Conservation (phyloP, 2,113 vertebrate species). For the Nothoprocta perdicaria region DNA sequence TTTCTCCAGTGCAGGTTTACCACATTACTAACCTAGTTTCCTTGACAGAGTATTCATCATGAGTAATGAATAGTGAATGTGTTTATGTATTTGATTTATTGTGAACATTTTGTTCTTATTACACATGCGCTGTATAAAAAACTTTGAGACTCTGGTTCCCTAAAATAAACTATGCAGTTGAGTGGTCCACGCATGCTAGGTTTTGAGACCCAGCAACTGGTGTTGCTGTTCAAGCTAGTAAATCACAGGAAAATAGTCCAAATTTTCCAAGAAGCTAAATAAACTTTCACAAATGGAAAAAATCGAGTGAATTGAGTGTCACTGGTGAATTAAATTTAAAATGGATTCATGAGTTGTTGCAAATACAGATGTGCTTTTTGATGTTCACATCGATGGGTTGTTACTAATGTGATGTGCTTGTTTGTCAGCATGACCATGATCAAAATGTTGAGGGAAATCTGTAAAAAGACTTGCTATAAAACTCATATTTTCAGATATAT, state of each 20-base stretch:
- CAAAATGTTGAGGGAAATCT: neutral
- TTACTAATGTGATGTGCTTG: neutral
- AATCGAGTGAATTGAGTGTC: neutral
- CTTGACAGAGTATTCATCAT: neutral
- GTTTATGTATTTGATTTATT: neutral
- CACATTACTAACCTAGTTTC: neutral
- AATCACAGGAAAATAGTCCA: neutral
- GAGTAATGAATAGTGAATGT: neutral
- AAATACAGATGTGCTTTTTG: too few species aligned
- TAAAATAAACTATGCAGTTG: neutral
- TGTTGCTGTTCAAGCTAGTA: neutral
- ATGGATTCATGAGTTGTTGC: neutral
- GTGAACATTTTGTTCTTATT: neutral
- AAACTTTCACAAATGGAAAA: neutral
- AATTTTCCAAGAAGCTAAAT: neutral
- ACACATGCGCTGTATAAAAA: neutral
- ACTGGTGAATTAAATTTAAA: neutral
- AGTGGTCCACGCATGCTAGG: neutral
- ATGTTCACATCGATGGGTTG: too few species aligned
- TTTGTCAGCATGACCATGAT: neutral
- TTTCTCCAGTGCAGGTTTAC: neutral
- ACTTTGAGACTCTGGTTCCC: neutral
- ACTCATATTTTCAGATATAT: neutral
- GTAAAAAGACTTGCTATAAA: neutral
- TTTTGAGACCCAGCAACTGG: neutral